These are phyloP conservation scores for Triops longicaudatus DNA, from an alignment of 1,140 invertebrate genomes.

Conservation along the genomic window DNA sequence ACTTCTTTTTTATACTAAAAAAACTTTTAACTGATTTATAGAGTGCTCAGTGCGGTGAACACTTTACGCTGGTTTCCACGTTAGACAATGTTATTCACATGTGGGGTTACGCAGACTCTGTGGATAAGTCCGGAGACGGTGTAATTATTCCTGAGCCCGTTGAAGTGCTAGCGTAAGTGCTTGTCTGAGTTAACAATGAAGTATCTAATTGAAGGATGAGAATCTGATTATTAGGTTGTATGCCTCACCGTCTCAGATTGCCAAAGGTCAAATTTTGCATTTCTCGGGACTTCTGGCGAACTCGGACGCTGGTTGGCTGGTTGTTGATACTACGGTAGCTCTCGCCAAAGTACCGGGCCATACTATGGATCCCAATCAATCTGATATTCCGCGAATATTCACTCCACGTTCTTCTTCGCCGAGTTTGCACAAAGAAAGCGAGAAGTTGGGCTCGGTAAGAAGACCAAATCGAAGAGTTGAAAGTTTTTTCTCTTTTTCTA, in stretches of 20 bases:
- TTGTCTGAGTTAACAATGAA: constrained; percentile 1
- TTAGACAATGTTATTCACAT: constrained; percentile 58
- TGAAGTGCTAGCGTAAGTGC: constrained; percentile 47
- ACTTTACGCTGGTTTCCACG: constrained; percentile 55
- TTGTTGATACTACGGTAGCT: constrained; percentile 16
- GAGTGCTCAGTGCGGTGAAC: constrained; percentile 54
- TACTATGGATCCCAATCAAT: neutral
- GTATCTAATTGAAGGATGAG: neutral
- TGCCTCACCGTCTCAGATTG: constrained; percentile 48
- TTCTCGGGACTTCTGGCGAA: neutral
- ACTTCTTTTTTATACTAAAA: too few relatives aligned
- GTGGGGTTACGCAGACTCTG: constrained; percentile 52
- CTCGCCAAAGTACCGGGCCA: neutral
- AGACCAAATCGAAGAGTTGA: too few relatives aligned
- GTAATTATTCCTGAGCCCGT: constrained; percentile 41
- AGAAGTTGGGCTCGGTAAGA: neutral
- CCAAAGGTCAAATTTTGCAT: constrained; percentile 41
- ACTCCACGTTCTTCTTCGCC: neutral
- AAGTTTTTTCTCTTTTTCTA: neutral
- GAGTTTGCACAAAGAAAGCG: neutral
- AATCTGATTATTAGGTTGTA: constrained; percentile 42
- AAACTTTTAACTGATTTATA: constrained; percentile 35
- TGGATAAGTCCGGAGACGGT: constrained; percentile 39
- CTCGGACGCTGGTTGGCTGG: neutral
- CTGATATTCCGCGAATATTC: neutral